Evolutionary conservation across 2,113 vertebrate species (phyloP).

Genomic region (Anseranas semipalmata): DNA sequence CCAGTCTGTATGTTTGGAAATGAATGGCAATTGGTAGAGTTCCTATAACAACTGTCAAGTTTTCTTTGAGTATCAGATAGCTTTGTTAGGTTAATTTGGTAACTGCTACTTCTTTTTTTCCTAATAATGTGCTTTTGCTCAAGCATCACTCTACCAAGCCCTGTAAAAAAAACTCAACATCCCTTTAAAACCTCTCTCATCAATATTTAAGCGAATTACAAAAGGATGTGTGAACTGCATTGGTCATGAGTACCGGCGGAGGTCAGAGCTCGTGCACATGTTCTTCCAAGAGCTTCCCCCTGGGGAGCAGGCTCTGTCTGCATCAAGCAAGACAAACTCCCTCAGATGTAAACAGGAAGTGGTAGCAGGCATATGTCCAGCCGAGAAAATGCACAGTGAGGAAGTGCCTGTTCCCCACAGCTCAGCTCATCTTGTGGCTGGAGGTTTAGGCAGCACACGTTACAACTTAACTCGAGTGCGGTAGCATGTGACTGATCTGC

Average conservation of each 20-base stretch:
- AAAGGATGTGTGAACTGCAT: not conserved
- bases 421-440: not conserved
- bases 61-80: not conserved
- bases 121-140: not conserved
- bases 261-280: fast-evolving
- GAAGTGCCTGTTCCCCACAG: not conserved
- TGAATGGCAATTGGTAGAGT: not conserved
- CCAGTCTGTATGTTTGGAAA: not conserved
- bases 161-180: not conserved
- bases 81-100: not conserved
- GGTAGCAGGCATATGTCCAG: not conserved
- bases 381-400: not conserved
- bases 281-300: fast-evolving
- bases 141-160: not conserved
- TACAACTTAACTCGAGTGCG: not conserved
- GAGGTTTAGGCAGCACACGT: not conserved
- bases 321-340: not conserved
- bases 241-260: not conserved
- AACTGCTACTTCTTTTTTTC: not conserved
- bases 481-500: not conserved
- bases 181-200: not conserved
- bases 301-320: not conserved
- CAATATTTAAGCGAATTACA: not conserved
- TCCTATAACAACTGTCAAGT: not conserved
- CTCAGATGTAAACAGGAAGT: not conserved